Evolutionary conservation across 2,888 invertebrate species (phyloP), one percentile per base, ranked within the genome.

Genomic region (Alviniconcha strummeri): DNA sequence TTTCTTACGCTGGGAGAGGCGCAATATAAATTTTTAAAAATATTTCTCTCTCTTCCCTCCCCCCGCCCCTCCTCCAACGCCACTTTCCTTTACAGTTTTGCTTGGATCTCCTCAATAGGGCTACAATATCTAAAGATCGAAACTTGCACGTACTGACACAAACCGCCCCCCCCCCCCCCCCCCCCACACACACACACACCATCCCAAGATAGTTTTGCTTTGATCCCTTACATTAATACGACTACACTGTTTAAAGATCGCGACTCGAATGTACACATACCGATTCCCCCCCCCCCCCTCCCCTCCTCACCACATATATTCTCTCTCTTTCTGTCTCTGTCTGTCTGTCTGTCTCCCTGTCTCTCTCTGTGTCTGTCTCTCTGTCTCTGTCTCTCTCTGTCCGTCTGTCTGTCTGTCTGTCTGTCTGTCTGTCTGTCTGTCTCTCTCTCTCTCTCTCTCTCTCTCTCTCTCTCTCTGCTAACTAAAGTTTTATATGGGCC

Each of bases 381-480:
- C 55, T 76, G 4, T 76, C 75, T 76, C 17, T 76, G 55, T 55
- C 55, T 75, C 75, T 17, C 55, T 75, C 75, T n/a, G n/a, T n/a
- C n/a, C n/a, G n/a, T 69, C 69, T 19, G 15, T 57, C 76, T 57
- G 19, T 56, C 55, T 75, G 55, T 75, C 75, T 17, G 15, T 56
- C 15, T 17, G 36, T 19, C 19, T 36, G 1, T 36, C 9, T 19
- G 13, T 69, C 69, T 19, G 15, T 57, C 76, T 57, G 19, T 56
- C 55, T 75, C 75, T 75, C 75, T 17, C 55, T 56, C 15, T 17
- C 60, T 19, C 19, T 36, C 36, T 36, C 9, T 19, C 11, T 60
- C 79, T 79, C 79, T 77, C 77, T 77, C 77, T 77, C 77, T 77
- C 77, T 77, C 77, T 77, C 77, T 64, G 1, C 19, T 11, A 55